Evolutionary conservation across 2,113 vertebrate genomes (phyloP).

Genomic region (Vireo altiloquus): DNA sequence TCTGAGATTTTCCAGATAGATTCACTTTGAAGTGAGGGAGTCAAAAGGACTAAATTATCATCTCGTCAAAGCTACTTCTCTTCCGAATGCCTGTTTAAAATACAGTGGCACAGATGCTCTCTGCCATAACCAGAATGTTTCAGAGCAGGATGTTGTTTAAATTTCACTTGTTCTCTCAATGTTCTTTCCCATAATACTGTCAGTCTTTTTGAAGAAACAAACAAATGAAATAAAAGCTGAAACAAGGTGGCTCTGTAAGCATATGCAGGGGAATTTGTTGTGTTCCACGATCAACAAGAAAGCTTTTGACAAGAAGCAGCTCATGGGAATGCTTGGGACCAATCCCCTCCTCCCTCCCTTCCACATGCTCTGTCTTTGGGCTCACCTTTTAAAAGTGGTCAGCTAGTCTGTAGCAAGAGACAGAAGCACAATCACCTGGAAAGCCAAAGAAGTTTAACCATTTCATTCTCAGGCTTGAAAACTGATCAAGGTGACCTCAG

Average conservation of each 20-base stretch:
- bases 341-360: background rate
- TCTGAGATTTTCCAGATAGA: background rate
- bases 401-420: background rate
- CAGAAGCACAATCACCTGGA: background rate
- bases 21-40: background rate
- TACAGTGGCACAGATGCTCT: background rate
- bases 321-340: background rate
- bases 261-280: background rate
- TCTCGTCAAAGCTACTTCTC: background rate
- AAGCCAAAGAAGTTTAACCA: background rate
- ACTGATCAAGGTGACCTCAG: background rate
- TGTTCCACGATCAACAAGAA: background rate
- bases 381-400: background rate
- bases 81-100: slow-evolving; percentile 14
- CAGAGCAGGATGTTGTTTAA: background rate
- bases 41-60: slow-evolving; percentile 18
- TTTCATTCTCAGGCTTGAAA: background rate
- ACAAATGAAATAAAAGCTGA: background rate
- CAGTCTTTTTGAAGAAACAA: background rate
- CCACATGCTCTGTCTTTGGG: background rate
- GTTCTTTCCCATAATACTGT: background rate
- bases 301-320: background rate
- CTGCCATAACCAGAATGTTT: slow-evolving; percentile 8
- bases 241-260: background rate
- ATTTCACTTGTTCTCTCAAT: background rate